These are phyloP conservation scores for Drosophila prolongata DNA, from an alignment of 2,888 invertebrate genomes.

Conservation along the genomic window DNA sequence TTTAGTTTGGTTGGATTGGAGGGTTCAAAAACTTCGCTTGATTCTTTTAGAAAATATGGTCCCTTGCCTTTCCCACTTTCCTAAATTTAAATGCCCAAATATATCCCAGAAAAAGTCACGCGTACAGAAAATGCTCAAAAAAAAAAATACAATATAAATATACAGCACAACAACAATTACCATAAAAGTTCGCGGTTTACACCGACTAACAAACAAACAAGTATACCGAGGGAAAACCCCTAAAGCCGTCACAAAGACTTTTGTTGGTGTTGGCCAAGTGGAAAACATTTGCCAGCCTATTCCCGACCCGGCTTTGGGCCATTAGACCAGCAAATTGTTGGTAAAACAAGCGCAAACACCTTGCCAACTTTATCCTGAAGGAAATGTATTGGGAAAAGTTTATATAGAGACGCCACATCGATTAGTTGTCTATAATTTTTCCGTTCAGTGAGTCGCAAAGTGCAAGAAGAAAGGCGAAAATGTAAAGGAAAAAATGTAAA, in stretches of 20 bases:
- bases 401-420: slow-evolving; percentile 55
- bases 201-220: slow-evolving; percentile 44
- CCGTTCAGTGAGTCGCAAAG: slow-evolving; percentile 81
- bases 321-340: slow-evolving; percentile 80
- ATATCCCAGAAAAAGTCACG: slow-evolving; percentile 60
- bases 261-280: slow-evolving; percentile 68
- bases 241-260: slow-evolving; percentile 51
- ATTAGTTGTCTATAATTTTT: slow-evolving; percentile 83
- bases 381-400: slow-evolving; percentile 29
- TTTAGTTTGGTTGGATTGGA: too few species aligned
- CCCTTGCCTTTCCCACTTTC: background rate
- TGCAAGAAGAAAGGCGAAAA: slow-evolving; percentile 21
- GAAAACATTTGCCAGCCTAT: slow-evolving; percentile 71
- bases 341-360: slow-evolving; percentile 83
- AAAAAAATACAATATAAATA: slow-evolving; percentile 38
- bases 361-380: slow-evolving; percentile 42
- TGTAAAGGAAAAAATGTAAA: background rate
- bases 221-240: slow-evolving; percentile 46
- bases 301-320: slow-evolving; percentile 40
- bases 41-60: too few species aligned
- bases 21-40: too few species aligned
- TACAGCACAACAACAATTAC: slow-evolving; percentile 31
- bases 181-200: slow-evolving; percentile 58
- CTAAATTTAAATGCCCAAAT: slow-evolving; percentile 47
- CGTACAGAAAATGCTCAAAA: slow-evolving; percentile 28